Base-by-base conservation (phyloP, 2,888 invertebrate genomes). In the Drosophila mimica region DNA sequence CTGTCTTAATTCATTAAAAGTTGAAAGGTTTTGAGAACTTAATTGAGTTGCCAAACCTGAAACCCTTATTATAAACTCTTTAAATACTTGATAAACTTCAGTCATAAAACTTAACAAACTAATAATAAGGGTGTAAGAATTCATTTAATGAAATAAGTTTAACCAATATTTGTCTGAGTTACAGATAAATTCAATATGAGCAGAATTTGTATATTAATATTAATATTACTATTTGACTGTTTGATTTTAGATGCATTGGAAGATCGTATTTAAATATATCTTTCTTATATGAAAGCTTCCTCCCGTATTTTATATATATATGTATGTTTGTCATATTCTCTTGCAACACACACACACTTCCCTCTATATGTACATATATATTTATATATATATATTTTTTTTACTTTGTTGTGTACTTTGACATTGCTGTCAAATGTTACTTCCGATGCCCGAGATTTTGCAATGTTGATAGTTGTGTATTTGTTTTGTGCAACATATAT, bases 371-470 rank as follows among this genome's bases (percentile, higher is more conserved):
- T 31, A 28, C 2, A 28, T 4, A 11, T 11, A 13, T 38, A 2
- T 63, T 60, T 17, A 17, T 13, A 5, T n/a, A 2, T 40, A 43
- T 11, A 11, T 20, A 20, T 13, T 64, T 59, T 52, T 52, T 54
- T 30, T 61, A 30, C 62, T 64, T 66, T 73, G 48, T 49, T 71
- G 58, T 72, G 58, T 71, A 61, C 67, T 77, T 74, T 70, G 79
- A 38, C 76, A 74, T 64, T 53, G 70, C 64, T 76, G 78, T 72
- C 79, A 54, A 54, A 76, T 56, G 49, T 31, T 48, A 54, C 60
- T 66, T 66, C 79, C 73, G 77, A 64, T 48, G 52, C 83, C 85
- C 77, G 54, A 72, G 74, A 81, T 79, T 82, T 69, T 73, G 33
- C 65, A 49, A 51, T 74, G 59, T 62, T 64, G 69, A 46, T 79